Evolutionary conservation across 2,797 vertebrate genomes (phyloP), one percentile per base, ranked within the genome.

Genomic region (Falco cherrug): DNA sequence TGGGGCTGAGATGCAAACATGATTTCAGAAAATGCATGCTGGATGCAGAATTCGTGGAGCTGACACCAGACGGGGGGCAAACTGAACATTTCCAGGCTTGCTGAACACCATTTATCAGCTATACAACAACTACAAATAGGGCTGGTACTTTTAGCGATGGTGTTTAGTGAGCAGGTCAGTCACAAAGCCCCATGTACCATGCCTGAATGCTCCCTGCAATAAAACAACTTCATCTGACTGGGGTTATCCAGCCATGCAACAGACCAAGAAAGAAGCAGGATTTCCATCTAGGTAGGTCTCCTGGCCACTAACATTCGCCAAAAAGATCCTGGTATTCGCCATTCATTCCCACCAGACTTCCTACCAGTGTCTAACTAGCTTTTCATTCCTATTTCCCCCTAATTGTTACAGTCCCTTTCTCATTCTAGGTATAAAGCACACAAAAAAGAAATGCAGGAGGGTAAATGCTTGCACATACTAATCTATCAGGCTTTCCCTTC

Each of bases 131-230:
- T 47, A 18, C 3, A 7, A 74, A 51, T 3, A 33, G 56, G 57
- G 45, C 29, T 6, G 26, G 39, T 26, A 15, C 63, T 41, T 33
- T 6, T 2, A 56, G 43, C 2, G n/a, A 39, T 2, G 16, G 56
- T 0, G 2, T 56, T 43, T 3, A 50, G 47, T 17, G 20, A 43
- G 67, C 47, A 31, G 16, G 24, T 29, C 47, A 16, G 20, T 19
- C 61, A n/a, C 74, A 51, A 45, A 68, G 48, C 37, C 48, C 15
- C 56, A 4, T 1, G 1, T 15, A 31, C 60, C 57, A 22, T 0
- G 18, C 3, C 2, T 4, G 64, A 65, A 10, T 3, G 1, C n/a
- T 48, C 35, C 29, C 57, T 41, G n/a, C 4, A 2, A 24, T 7
- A 11, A 14, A 61, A n/a, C 53, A 20, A 7, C 67, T 48, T 47